These are phyloP conservation scores for Selene dorsalis DNA, from an alignment of 2,797 vertebrate species.

Conservation along the genomic window DNA sequence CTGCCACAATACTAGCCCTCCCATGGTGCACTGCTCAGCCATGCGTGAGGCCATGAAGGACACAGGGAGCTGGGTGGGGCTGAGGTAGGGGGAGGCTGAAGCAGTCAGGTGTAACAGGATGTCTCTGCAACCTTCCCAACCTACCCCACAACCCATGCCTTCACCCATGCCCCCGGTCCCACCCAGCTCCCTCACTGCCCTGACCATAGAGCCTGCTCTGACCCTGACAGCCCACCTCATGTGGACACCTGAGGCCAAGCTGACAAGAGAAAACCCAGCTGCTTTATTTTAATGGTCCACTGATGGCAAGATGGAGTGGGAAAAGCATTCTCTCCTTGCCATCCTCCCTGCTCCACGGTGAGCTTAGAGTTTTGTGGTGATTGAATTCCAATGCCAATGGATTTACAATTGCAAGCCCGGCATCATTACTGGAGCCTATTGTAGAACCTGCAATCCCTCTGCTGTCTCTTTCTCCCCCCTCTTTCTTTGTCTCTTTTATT, in stretches of 20 bases:
- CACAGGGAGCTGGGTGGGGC: conserved; percentile 1
- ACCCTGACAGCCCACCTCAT: not conserved
- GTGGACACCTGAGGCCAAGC: conserved; percentile 23
- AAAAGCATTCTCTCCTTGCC: conserved; percentile 17
- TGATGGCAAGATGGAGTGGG: conserved; percentile 37
- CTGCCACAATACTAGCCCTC: conserved; percentile 30
- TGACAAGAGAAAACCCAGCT: conserved; percentile 7
- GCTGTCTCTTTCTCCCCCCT: conserved; percentile 20
- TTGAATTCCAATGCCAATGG: conserved; percentile 69
- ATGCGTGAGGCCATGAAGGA: conserved; percentile 44
- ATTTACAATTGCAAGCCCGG: conserved; percentile 66
- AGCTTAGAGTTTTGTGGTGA: conserved; percentile 50
- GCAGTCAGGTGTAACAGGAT: conserved; percentile 41
- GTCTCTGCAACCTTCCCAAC: conserved; percentile 40
- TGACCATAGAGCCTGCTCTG: conserved; percentile 8
- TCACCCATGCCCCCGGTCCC: conserved; percentile 28
- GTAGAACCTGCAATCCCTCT: conserved; percentile 37
- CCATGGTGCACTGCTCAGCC: conserved; percentile 55
- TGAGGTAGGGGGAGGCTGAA: conserved; percentile 17
- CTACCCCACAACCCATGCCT: conserved; percentile 1
- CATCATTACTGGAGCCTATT: conserved; percentile 46
- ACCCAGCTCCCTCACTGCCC: not conserved
- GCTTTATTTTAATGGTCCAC: conserved; percentile 39
- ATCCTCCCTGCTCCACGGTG: conserved; percentile 13
- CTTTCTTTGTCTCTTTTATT: conserved; percentile 29